Conservation (phyloP, 2,797 vertebrate genomes). For the Arrhamphus sclerolepis region DNA sequence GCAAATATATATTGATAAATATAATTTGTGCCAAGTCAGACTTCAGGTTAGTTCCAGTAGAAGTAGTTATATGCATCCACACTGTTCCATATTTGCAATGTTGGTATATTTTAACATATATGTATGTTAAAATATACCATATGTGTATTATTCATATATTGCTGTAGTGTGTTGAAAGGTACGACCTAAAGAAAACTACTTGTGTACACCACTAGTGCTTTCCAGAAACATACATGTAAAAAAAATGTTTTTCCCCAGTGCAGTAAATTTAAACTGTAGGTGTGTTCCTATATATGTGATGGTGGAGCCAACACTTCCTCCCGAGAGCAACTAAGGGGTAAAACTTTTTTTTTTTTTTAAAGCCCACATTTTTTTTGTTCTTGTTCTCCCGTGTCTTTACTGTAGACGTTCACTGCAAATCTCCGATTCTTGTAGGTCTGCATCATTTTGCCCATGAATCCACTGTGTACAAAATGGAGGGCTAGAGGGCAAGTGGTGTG, state of each 20-base stretch:
- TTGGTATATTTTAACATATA: neutral
- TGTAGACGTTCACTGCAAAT: constrained; percentile 63
- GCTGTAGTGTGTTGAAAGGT: neutral
- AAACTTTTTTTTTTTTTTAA: constrained; percentile 59
- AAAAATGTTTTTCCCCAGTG: constrained; percentile 4
- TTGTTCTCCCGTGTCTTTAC: constrained; percentile 54
- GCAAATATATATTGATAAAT: no score
- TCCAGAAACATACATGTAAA: constrained; percentile 12
- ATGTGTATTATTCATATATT: neutral
- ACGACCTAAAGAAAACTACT: neutral
- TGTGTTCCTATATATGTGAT: constrained; percentile 40
- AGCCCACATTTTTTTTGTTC: constrained; percentile 70
- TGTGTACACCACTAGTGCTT: constrained; percentile 4
- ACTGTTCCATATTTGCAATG: no score
- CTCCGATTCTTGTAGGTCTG: constrained; percentile 68
- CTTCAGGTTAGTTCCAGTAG: no score
- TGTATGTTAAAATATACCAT: neutral
- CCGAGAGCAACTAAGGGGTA: constrained; percentile 36
- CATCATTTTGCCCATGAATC: constrained; percentile 72
- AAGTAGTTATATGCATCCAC: no score
- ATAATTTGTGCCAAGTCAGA: no score
- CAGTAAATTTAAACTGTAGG: constrained; percentile 41
- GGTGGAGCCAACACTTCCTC: constrained; percentile 51
- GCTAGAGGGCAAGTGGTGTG: constrained; percentile 80
- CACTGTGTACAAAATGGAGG: constrained; percentile 79